Evolutionary conservation across 2,888 invertebrate species (phyloP).

Genomic region (Callosobruchus maculatus): DNA sequence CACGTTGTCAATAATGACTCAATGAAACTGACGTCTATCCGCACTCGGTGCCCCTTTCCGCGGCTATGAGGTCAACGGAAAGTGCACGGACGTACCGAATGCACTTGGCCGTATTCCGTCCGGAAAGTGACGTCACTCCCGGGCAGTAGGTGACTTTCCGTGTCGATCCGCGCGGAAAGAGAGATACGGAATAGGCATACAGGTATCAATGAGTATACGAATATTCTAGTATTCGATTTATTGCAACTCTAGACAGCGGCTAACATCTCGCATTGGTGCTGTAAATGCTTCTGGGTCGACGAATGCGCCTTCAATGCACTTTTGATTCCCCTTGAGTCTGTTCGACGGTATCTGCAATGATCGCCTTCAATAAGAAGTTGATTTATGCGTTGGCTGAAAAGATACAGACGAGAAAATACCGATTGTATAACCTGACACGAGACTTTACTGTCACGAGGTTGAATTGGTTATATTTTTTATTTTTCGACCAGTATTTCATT

Average conservation of each 20-base stretch:
- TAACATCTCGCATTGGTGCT: not conserved
- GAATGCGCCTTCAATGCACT: not conserved
- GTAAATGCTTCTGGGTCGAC: not conserved
- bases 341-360: not conserved
- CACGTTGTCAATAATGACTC: no score
- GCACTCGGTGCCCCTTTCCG: no score
- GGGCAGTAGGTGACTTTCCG: no score
- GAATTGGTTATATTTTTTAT: not conserved
- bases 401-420: not conserved
- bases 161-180: no score
- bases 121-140: no score
- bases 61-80: no score
- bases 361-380: not conserved
- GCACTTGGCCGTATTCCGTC: no score
- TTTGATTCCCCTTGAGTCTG: not conserved
- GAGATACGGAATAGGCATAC: no score
- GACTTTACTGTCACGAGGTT: not conserved
- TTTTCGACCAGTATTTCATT: no score
- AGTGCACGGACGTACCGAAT: no score
- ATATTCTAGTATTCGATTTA: not conserved
- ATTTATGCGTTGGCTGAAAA: not conserved
- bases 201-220: not conserved
- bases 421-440: not conserved
- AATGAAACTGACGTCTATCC: no score
- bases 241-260: not conserved